Evolutionary conservation across 2,888 invertebrate species (phyloP).

Genomic region (Pollenia angustigena): DNA sequence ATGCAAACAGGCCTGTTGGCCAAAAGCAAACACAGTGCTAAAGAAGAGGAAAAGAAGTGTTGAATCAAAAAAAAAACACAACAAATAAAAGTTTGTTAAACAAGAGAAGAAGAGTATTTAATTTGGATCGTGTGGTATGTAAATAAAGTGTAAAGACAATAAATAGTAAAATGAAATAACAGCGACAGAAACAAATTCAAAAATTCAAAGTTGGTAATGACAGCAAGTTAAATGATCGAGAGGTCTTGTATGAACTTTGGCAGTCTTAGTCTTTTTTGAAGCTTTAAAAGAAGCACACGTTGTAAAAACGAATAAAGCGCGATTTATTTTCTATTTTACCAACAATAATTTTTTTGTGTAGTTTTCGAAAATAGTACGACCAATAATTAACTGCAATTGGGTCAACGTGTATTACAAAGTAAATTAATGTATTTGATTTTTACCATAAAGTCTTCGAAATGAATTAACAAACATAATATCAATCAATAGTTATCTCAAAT

Average conservation of each 20-base stretch:
- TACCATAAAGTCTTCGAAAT: slow-evolving; percentile 37
- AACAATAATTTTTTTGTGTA: slow-evolving; percentile 24
- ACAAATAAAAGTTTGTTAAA: not conserved
- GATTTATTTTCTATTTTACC: not conserved
- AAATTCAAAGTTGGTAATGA: slow-evolving; percentile 61
- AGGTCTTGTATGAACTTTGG: slow-evolving; percentile 63
- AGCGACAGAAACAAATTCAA: slow-evolving; percentile 18
- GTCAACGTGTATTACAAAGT: slow-evolving; percentile 21
- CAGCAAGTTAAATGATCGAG: slow-evolving; percentile 57
- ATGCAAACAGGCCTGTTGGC: not conserved
- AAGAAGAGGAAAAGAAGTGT: not conserved
- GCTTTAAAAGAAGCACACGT: slow-evolving; percentile 75
- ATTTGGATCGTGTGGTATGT: slow-evolving; percentile 16
- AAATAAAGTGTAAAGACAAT: slow-evolving; percentile 9
- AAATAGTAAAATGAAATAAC: slow-evolving; percentile 22
- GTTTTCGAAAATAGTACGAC: not conserved
- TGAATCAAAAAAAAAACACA: too few species aligned
- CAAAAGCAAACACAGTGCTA: not conserved
- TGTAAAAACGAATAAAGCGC: slow-evolving; percentile 42
- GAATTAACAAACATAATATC: slow-evolving; percentile 17
- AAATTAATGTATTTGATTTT: not conserved
- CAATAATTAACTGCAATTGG: slow-evolving; percentile 43
- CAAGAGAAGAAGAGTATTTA: slow-evolving; percentile 25
- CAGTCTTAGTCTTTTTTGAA: slow-evolving; percentile 74
- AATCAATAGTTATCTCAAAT: not conserved